Percentiles rank a stretch among this genome's conserved stretches.
Evolutionary conservation across 2,797 vertebrate species (phyloP).

Genomic region (Diglossa cyanea): DNA sequence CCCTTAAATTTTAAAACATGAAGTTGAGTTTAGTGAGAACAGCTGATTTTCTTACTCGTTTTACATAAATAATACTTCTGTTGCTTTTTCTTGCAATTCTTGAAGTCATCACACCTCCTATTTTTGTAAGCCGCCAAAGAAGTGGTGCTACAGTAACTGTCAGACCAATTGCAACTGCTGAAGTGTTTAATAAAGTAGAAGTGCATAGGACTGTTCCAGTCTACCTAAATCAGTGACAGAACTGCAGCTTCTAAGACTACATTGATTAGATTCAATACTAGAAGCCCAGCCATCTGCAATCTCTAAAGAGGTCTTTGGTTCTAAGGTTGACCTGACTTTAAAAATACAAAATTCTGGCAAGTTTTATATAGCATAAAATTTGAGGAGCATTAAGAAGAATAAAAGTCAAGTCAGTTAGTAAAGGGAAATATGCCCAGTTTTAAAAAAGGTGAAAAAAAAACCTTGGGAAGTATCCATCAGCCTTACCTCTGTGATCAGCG

Average conservation of each 20-base stretch:
- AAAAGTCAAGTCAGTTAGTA: not conserved
- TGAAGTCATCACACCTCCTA: not conserved
- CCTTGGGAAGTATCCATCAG: rapidly evolving
- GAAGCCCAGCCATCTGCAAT: not conserved
- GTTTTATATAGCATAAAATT: not conserved
- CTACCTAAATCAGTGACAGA: not conserved
- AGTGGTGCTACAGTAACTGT: not conserved
- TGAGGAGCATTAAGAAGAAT: not conserved
- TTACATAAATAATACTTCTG: not conserved
- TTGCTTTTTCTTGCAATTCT: not conserved
- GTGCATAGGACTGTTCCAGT: not conserved
- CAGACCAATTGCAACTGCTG: not conserved
- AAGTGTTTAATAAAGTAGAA: not conserved
- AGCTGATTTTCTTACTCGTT: not conserved
- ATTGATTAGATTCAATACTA: not conserved
- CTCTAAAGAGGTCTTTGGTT: not conserved
- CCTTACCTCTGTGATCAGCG: not conserved
- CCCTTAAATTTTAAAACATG: not conserved
- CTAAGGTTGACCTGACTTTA: not conserved
- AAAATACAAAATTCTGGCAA: not conserved
- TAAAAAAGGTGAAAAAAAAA: not conserved
- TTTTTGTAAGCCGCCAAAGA: not conserved
- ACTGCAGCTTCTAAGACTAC: not conserved
- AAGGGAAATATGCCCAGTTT: not conserved
- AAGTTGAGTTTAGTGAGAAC: not conserved